These are phyloP conservation scores for Melieria crassipennis DNA, from an alignment of 2,888 invertebrate species.

Conservation along the genomic window DNA sequence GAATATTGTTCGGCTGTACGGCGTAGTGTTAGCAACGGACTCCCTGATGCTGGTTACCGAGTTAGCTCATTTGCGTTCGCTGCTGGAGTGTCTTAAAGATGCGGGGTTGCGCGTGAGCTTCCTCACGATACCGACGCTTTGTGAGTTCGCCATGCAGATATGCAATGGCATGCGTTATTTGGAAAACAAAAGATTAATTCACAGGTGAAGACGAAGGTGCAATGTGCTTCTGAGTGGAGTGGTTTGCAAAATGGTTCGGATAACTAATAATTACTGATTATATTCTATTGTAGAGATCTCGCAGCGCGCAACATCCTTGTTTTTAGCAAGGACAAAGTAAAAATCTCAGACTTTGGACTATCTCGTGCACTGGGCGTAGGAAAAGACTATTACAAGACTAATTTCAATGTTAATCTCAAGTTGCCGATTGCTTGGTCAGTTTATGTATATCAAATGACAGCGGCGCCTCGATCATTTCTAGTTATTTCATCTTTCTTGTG, in stretches of 20 bases:
- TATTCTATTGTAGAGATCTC: slow-evolving; percentile 77
- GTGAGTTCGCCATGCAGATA: slow-evolving; percentile 95
- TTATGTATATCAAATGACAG: slow-evolving; percentile 31
- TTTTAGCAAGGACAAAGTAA: slow-evolving; percentile 94
- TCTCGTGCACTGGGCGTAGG: slow-evolving; percentile 96
- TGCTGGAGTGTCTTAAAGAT: slow-evolving; percentile 95
- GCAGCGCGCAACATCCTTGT: slow-evolving; percentile 98
- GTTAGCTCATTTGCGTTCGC: slow-evolving; percentile 91
- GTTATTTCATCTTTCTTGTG: slow-evolving; percentile 1
- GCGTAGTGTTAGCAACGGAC: slow-evolving; percentile 94
- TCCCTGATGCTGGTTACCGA: slow-evolving; percentile 88
- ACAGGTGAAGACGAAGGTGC: slow-evolving; percentile 70
- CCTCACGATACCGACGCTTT: slow-evolving; percentile 86
- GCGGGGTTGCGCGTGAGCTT: slow-evolving; percentile 90
- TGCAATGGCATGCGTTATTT: slow-evolving; percentile 98
- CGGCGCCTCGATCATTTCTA: not conserved
- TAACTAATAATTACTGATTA: not conserved
- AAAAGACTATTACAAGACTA: slow-evolving; percentile 98
- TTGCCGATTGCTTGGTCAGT: slow-evolving; percentile 95
- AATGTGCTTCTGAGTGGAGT: not conserved
- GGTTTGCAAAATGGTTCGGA: not conserved
- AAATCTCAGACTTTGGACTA: slow-evolving; percentile 97
- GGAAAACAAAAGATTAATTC: slow-evolving; percentile 94
- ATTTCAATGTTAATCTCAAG: slow-evolving; percentile 96
- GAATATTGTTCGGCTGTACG: slow-evolving; percentile 96